Evolutionary conservation across 2,797 vertebrate species (phyloP).

Genomic region (Serranus cabrilla): DNA sequence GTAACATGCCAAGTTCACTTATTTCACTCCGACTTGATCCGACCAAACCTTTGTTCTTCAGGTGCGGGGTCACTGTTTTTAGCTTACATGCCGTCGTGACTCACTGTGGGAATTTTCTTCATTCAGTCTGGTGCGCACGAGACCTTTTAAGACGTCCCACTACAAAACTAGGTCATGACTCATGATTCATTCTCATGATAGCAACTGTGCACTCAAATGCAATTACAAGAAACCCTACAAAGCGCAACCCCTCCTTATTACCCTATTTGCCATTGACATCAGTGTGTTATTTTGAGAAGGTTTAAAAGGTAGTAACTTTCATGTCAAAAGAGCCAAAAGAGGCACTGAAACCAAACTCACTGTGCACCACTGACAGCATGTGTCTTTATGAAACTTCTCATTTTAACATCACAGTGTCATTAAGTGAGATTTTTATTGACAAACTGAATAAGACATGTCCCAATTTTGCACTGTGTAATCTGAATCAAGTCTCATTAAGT

Average conservation of each 20-base stretch:
- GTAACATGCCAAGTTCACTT: not conserved
- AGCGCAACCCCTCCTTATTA: conserved; percentile 2
- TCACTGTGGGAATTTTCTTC: conserved; percentile 50
- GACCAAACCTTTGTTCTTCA: conserved; percentile 10
- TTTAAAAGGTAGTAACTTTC: not conserved
- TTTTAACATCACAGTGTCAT: no score
- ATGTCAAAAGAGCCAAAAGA: conserved; percentile 2
- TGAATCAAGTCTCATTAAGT: not conserved
- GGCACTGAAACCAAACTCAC: not conserved
- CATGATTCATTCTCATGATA: conserved; percentile 28
- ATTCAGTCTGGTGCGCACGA: conserved; percentile 10
- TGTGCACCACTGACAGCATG: not conserved
- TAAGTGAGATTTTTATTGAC: not conserved
- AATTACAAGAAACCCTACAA: conserved; percentile 28
- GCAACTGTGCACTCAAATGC: conserved; percentile 23
- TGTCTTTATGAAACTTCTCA: no score
- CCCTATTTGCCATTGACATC: not conserved
- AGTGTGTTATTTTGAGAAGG: not conserved
- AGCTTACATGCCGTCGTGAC: conserved; percentile 27
- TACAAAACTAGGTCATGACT: conserved; percentile 34
- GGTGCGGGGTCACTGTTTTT: conserved; percentile 16
- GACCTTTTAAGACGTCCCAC: conserved; percentile 24
- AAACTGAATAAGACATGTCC: not conserved
- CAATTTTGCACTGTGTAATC: not conserved
- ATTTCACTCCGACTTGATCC: not conserved